These are phyloP conservation scores for Aphaenogaster rudis DNA, from an alignment of 1,140 invertebrate species.

Conservation along the genomic window DNA sequence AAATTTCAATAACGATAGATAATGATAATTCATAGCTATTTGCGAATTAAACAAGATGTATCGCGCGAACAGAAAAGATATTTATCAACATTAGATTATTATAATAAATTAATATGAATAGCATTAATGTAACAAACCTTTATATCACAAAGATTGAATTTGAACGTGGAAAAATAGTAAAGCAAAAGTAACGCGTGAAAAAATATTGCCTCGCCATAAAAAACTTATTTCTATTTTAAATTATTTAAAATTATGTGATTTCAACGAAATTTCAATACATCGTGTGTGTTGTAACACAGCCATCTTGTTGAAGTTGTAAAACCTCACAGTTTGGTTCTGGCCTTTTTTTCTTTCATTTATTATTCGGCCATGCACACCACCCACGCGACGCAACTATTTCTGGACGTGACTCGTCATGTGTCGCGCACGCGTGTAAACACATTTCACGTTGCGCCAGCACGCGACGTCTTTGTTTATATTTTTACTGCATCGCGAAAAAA, in stretches of 20 bases:
- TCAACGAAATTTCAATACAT: not conserved
- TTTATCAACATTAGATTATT: not conserved
- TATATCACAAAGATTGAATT: not conserved
- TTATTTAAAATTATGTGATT: not conserved
- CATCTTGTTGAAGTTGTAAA: slow-evolving; percentile 59
- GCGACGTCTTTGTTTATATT: slow-evolving; percentile 67
- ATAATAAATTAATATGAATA: not conserved
- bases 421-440: slow-evolving; percentile 69
- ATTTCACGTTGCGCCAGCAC: slow-evolving; percentile 55
- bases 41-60: not conserved
- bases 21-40: not conserved
- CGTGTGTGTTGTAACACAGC: slow-evolving; percentile 24
- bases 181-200: not conserved
- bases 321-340: slow-evolving; percentile 57
- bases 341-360: slow-evolving; percentile 72
- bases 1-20: slow-evolving; percentile 3
- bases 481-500: slow-evolving; percentile 41
- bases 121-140: not conserved
- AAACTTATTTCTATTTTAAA: not conserved
- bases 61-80: not conserved
- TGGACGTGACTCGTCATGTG: slow-evolving; percentile 79
- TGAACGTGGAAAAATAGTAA: not conserved
- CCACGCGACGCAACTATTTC: slow-evolving; percentile 85
- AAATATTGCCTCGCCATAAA: not conserved
- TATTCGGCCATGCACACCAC: slow-evolving; percentile 80